phyloP scores from a whole-genome alignment of 2,797 vertebrate species.

The Cottoperca gobio region DNA sequence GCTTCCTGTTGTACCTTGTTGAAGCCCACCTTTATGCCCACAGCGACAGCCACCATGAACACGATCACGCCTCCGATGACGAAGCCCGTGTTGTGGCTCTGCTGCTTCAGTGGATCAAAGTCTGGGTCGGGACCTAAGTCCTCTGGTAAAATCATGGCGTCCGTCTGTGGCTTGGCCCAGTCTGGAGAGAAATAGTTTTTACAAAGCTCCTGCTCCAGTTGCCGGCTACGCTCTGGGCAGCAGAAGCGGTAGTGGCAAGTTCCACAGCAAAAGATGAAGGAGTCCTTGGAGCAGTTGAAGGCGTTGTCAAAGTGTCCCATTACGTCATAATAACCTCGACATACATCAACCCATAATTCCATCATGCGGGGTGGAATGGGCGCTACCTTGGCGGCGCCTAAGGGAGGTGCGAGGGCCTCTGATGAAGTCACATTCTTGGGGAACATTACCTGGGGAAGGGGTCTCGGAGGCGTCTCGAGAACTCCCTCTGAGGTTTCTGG shows the following conservation, averaged over 20 bases:
- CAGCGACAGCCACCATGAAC: slow-evolving; percentile 92
- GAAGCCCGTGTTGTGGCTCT: slow-evolving; percentile 91
- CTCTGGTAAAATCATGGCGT: slow-evolving; percentile 75
- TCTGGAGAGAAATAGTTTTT: slow-evolving; percentile 90
- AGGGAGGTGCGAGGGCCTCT: slow-evolving; percentile 77
- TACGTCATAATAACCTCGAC: slow-evolving; percentile 93
- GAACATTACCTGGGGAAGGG: slow-evolving; percentile 87
- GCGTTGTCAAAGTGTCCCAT: slow-evolving; percentile 94
- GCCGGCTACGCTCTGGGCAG: slow-evolving; percentile 89
- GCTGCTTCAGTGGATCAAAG: slow-evolving; percentile 85
- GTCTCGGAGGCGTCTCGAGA: slow-evolving; percentile 79
- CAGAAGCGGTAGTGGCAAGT: slow-evolving; percentile 96
- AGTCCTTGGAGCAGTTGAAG: slow-evolving; percentile 94
- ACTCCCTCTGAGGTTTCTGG: slow-evolving; percentile 64
- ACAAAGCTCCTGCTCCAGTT: slow-evolving; percentile 90
- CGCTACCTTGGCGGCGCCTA: slow-evolving; percentile 78
- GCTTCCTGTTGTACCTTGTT: slow-evolving; percentile 93
- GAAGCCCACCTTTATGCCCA: slow-evolving; percentile 93
- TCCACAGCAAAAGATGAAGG: slow-evolving; percentile 92
- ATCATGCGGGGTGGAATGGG: slow-evolving; percentile 75
- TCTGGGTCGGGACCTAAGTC: slow-evolving; percentile 75
- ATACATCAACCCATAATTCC: slow-evolving; percentile 86
- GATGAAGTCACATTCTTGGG: slow-evolving; percentile 83
- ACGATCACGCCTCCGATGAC: slow-evolving; percentile 93
- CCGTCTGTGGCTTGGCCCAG: slow-evolving; percentile 90